Evolutionary conservation across 2,888 invertebrate species (phyloP).

Genomic region (Monopis laevigella): DNA sequence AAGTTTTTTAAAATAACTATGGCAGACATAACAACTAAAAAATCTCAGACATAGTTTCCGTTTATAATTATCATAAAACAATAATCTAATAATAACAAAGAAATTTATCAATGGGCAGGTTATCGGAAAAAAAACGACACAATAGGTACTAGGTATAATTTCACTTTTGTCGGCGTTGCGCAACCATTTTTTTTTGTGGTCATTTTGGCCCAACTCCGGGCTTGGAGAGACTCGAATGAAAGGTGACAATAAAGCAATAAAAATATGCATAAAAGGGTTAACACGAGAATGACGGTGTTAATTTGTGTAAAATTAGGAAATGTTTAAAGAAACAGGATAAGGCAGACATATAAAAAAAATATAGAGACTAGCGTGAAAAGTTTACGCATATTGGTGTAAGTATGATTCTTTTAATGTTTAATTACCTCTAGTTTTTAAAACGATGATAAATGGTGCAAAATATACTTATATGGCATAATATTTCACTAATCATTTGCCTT

Average conservation of each 20-base stretch:
- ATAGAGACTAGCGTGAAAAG: no score
- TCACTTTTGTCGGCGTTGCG: slow-evolving; percentile 62
- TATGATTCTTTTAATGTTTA: no score
- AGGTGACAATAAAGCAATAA: slow-evolving; percentile 42
- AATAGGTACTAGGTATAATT: slow-evolving; percentile 29
- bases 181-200: slow-evolving; percentile 27
- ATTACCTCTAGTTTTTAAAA: no score
- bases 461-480: no score
- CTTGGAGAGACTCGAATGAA: slow-evolving; percentile 22
- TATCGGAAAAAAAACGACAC: slow-evolving; percentile 20
- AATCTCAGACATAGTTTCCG: no score
- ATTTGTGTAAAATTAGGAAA: slow-evolving; percentile 30
- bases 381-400: no score
- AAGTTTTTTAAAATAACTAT: no score
- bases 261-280: slow-evolving; percentile 47
- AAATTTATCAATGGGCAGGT: slow-evolving; percentile 25
- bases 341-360: not conserved
- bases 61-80: slow-evolving; percentile 22
- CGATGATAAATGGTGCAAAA: no score
- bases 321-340: not conserved
- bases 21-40: no score
- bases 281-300: slow-evolving; percentile 50
- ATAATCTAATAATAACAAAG: slow-evolving; percentile 23
- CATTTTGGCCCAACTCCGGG: slow-evolving; percentile 13
- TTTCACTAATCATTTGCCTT: no score